phyloP scores from a whole-genome alignment of 2,113 vertebrate species.

The Benitochromis conjunctus region DNA sequence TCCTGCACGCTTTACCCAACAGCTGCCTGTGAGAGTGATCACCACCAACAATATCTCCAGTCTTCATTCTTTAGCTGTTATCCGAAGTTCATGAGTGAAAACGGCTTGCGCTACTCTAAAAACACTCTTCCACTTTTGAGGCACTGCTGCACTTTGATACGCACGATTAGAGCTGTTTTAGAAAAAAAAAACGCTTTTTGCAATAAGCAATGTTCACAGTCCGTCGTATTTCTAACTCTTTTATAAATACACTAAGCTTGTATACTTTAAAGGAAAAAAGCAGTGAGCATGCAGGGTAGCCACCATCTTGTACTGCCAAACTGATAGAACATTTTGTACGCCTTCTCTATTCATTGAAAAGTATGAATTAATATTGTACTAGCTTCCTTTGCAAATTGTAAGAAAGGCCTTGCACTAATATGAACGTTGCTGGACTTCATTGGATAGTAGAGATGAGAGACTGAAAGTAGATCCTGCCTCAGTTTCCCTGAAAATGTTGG shows the following conservation, averaged over 20 bases:
- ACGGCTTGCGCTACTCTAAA: not conserved
- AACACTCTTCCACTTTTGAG: not conserved
- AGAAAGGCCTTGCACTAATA: not conserved
- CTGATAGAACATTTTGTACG: not conserved
- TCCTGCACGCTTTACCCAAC: not conserved
- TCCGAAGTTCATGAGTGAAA: not conserved
- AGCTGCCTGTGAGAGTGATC: not conserved
- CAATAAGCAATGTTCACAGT: not conserved
- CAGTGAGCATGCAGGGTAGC: not conserved
- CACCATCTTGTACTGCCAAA: slow-evolving; percentile 2
- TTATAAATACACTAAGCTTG: not conserved
- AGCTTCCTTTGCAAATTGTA: not conserved
- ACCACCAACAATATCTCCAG: not conserved
- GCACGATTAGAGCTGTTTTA: not conserved
- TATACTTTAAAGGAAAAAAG: not conserved
- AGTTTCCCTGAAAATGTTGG: not conserved
- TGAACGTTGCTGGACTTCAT: not conserved
- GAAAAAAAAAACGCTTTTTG: not conserved
- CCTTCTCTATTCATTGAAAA: not conserved
- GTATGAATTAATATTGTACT: not conserved
- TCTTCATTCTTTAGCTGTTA: not conserved
- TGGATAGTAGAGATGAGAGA: not conserved
- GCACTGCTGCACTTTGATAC: slow-evolving; percentile 68
- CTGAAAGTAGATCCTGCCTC: not conserved
- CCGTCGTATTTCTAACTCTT: not conserved